Evolutionary conservation across 2,113 vertebrate genomes (phyloP).

Genomic region (Plecturocebus donacophilus): DNA sequence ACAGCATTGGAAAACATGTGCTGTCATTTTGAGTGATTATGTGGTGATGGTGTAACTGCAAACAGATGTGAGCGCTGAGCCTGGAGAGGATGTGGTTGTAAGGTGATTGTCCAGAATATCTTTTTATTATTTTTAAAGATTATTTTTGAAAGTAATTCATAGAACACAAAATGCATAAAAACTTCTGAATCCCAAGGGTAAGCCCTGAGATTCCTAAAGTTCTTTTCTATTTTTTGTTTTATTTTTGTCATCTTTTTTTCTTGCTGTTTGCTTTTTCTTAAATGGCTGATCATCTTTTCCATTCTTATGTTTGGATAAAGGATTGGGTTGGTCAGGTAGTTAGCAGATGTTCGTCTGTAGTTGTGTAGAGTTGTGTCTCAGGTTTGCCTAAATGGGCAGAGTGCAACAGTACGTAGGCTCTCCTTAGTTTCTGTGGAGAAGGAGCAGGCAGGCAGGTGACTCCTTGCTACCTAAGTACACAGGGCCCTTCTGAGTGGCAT

Average conservation of each 20-base stretch:
- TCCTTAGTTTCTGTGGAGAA: neutral
- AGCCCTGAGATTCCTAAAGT: neutral
- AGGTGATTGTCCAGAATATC: neutral
- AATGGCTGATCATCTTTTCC: neutral
- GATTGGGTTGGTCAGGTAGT: too few relatives aligned
- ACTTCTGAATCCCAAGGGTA: neutral
- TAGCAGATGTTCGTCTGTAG: accelerated
- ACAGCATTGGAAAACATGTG: neutral
- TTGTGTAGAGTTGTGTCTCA: neutral
- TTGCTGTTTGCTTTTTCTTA: neutral
- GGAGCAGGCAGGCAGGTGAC: neutral
- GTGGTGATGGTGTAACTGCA: neutral
- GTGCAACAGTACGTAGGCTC: neutral
- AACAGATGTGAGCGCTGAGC: neutral
- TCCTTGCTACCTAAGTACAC: neutral
- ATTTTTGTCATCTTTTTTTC: neutral
- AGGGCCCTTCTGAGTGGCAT: neutral
- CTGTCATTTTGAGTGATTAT: neutral
- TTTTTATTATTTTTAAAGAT: neutral
- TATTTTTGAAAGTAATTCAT: neutral
- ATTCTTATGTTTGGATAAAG: neutral
- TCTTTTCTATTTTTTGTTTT: neutral
- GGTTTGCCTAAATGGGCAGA: neutral
- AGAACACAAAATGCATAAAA: neutral
- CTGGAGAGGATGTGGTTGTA: neutral